Evolutionary conservation across 2,888 invertebrate genomes (phyloP), one percentile per base, ranked within the genome.

Genomic region (Pristionchus fissidentatus): DNA sequence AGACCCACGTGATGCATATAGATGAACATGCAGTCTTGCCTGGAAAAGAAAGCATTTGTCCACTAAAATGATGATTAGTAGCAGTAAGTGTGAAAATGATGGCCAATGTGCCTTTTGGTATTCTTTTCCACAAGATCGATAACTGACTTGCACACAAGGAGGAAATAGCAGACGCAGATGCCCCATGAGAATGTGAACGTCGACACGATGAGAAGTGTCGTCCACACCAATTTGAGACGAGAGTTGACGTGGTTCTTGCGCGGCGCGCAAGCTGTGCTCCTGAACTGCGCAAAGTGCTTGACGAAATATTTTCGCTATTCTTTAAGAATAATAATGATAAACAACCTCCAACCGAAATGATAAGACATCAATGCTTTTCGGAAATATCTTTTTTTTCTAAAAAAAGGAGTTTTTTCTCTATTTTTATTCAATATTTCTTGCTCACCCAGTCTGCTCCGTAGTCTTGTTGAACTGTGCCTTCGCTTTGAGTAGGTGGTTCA

Each of bases 171-270:
- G 15, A 91, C 91, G 81, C 90, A 90, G 7, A 89, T 85, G 43
- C 91, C 91, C 91, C 91, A 91, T 10, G 90, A 90, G 35, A 91
- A 84, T 5, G 89, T 87, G 83, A 91, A 91, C 22, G 90, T 89
- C 13, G 87, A 87, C 32, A 91, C 86, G 81, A 91, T 91, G 22
- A 91, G 85, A 15, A 91, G 87, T 22, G 91, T 91, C 49, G 91
- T 91, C 90, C 90, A 90, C 10, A 91, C 90, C 29, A 91, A 83
- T 78, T 91, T 91, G 70, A 91, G 84, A 43, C 90, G 85, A 8
- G 87, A 87, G 52, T 88, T 84, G 19, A 88, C 87, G 55, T 84
- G 84, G 29, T 79, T 81, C 41, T 84, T 83, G n/a, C 86, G 85
- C 38, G 82, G 88, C 3, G 57, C 29, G 38, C 49, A 46, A 5